phyloP scores from a whole-genome alignment of 2,797 vertebrate species.

The Falco biarmicus region DNA sequence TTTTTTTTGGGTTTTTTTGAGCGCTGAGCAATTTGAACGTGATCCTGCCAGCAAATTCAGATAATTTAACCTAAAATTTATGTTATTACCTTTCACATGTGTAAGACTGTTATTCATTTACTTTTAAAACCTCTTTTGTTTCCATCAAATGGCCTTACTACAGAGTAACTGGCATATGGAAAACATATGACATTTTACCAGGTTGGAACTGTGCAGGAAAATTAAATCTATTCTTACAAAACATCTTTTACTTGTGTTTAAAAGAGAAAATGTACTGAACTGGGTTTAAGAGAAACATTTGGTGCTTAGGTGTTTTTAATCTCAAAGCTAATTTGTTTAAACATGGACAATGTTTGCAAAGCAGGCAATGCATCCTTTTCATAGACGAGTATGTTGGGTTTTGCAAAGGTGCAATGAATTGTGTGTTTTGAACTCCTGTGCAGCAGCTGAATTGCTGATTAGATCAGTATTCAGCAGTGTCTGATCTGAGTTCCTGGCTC shows the following conservation, averaged over 20 bases:
- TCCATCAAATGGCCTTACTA: not conserved
- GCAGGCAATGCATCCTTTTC: not conserved
- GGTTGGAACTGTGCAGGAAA: not conserved
- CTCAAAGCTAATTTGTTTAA: not conserved
- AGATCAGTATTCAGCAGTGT: constrained; percentile 5
- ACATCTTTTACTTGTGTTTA: not conserved
- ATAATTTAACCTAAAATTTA: not conserved
- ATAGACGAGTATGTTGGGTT: not conserved
- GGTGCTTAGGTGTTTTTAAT: not conserved
- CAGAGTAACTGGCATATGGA: not conserved
- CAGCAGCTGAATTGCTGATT: constrained; percentile 11
- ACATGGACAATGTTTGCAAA: not conserved
- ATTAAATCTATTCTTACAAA: not conserved
- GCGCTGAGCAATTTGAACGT: not conserved
- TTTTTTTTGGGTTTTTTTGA: not conserved
- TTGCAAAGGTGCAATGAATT: constrained; percentile 12
- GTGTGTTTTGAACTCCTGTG: not conserved
- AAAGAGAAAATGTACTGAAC: not conserved
- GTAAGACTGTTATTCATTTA: not conserved
- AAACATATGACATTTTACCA: not conserved
- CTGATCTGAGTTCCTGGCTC: constrained; percentile 37
- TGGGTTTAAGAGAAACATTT: not conserved
- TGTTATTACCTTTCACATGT: not conserved
- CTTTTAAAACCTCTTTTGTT: not conserved
- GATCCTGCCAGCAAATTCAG: not conserved